Evolutionary conservation across 2,797 vertebrate species (phyloP).

Genomic region (Malacoctenus gilli): DNA sequence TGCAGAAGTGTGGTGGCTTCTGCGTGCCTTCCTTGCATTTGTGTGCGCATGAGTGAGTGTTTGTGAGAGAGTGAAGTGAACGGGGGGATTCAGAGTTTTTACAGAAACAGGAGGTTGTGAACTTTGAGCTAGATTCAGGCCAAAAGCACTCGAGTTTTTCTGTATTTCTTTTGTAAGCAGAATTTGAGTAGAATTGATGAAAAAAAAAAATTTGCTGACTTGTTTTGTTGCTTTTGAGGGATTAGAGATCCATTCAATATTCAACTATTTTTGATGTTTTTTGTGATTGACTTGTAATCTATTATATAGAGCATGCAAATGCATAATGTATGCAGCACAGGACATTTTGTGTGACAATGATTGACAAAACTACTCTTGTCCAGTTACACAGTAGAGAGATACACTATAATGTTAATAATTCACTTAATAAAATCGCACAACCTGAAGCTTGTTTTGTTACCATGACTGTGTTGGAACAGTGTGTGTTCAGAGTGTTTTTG

Average conservation of each 20-base stretch:
- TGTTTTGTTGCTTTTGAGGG: slow-evolving; percentile 71
- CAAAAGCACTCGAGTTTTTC: slow-evolving; percentile 42
- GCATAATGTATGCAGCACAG: slow-evolving; percentile 71
- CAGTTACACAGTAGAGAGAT: slow-evolving; percentile 60
- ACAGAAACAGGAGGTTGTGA: slow-evolving; percentile 33
- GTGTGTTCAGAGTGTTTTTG: neutral
- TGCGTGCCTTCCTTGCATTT: slow-evolving; percentile 43
- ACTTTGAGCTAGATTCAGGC: slow-evolving; percentile 46
- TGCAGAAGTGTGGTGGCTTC: slow-evolving; percentile 54
- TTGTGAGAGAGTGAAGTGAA: slow-evolving; percentile 10
- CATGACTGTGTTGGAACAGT: slow-evolving; percentile 28
- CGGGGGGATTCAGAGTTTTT: slow-evolving; percentile 23
- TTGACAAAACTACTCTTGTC: slow-evolving; percentile 54
- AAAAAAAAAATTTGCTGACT: slow-evolving; percentile 39
- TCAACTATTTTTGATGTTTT: slow-evolving; percentile 69
- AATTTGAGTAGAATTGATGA: slow-evolving; percentile 48
- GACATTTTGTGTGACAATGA: slow-evolving; percentile 63
- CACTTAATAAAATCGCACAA: slow-evolving; percentile 77
- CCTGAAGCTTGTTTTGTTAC: slow-evolving; percentile 44
- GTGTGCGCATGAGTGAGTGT: slow-evolving; percentile 1
- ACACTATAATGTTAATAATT: slow-evolving; percentile 66
- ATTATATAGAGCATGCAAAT: slow-evolving; percentile 59
- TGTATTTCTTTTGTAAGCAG: slow-evolving; percentile 63
- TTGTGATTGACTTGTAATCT: slow-evolving; percentile 71
- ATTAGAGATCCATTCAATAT: slow-evolving; percentile 67